These are phyloP conservation scores for Coregonus clupeaformis DNA, from an alignment of 2,113 vertebrate genomes.

Conservation along the genomic window DNA sequence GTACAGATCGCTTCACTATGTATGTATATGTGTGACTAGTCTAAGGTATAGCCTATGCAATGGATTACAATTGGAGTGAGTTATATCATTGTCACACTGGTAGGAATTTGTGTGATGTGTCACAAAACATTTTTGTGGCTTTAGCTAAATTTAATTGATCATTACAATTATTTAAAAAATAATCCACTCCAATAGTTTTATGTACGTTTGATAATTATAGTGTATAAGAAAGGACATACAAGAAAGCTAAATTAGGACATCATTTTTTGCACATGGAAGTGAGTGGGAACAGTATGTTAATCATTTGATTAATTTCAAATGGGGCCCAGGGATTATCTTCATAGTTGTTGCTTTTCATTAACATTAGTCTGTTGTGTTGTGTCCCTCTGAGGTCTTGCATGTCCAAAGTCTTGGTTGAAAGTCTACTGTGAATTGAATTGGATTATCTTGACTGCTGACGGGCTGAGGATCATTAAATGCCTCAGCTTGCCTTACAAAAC, in stretches of 20 bases:
- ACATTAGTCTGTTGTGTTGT: not conserved
- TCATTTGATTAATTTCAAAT: not conserved
- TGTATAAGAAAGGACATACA: not conserved
- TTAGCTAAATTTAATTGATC: not conserved
- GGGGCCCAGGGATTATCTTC: too few species aligned
- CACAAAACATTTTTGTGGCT: too few species aligned
- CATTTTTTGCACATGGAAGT: not conserved
- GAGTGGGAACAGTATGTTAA: not conserved
- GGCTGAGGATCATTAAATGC: not conserved
- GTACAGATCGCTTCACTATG: too few species aligned
- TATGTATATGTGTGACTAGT: too few species aligned
- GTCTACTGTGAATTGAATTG: slow-evolving; percentile 14
- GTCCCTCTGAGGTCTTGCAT: slow-evolving; percentile 1
- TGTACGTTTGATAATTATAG: not conserved
- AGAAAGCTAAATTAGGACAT: not conserved
- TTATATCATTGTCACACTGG: slow-evolving; percentile 18
- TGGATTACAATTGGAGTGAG: too few species aligned
- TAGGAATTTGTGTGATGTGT: slow-evolving; percentile 10
- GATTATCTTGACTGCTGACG: slow-evolving; percentile 2
- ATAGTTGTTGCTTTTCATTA: slow-evolving; percentile 15
- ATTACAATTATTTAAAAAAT: not conserved
- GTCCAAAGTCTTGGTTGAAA: not conserved
- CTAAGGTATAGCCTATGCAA: too few species aligned
- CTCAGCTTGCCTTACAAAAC: not conserved
- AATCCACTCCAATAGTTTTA: not conserved